Conservation (phyloP, 2,797 vertebrate genomes). For the Enteromius treurensis region DNA sequence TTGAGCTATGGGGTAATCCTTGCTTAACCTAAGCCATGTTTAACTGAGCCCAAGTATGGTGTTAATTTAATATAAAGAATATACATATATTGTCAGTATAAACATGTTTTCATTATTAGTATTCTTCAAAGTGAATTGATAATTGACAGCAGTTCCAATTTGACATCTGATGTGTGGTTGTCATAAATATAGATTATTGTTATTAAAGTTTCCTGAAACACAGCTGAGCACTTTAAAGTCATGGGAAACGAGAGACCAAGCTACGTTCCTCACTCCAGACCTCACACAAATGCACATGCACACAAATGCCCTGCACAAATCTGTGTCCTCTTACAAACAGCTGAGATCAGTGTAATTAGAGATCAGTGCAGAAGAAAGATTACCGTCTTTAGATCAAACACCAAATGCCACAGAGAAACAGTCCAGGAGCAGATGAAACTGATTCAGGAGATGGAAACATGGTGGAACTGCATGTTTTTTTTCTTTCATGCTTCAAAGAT, state of each 20-base stretch:
- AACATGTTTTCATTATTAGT: too few relatives aligned
- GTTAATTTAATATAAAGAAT: too few relatives aligned
- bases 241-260: not conserved
- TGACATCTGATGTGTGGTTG: constrained; percentile 18
- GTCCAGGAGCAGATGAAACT: constrained; percentile 32
- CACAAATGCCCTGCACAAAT: not conserved
- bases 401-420: constrained; percentile 26
- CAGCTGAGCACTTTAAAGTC: constrained; percentile 12
- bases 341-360: constrained; percentile 17
- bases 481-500: constrained; percentile 33
- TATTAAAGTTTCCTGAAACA: not conserved
- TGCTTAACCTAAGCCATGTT: too few relatives aligned
- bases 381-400: constrained; percentile 26
- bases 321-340: constrained; percentile 22
- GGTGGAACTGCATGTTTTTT: constrained; percentile 41
- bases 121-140: too few relatives aligned
- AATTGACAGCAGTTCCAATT: not conserved
- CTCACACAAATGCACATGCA: not conserved
- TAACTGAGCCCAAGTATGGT: too few relatives aligned
- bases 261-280: not conserved
- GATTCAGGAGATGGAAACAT: constrained; percentile 19
- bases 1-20: too few relatives aligned
- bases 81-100: too few relatives aligned
- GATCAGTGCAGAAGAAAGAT: constrained; percentile 16
- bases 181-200: constrained; percentile 21